Base-by-base conservation (phyloP, 2,113 vertebrate species). In the Phoxinus phoxinus region DNA sequence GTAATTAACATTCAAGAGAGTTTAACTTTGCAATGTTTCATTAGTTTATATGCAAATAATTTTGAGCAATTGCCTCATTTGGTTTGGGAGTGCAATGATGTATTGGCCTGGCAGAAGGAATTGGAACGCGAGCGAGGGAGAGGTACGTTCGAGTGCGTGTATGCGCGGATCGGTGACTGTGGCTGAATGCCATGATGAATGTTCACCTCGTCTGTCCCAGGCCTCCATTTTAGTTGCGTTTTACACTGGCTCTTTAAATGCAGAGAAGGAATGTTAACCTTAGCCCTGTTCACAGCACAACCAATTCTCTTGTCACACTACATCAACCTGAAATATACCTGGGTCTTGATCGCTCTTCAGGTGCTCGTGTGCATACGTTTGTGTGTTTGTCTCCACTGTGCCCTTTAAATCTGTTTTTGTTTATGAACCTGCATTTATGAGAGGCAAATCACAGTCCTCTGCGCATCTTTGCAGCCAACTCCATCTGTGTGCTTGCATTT, bases 41-140 rank as follows among this genome's bases (percentile, higher is more conserved):
- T 97, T 97, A 96, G 96, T 96, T 97, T 97, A 96, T 96, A 97
- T 97, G 96, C 96, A 98, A 98, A 99, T 98, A 96, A 97, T 97
- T 97, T 94, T 96, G 96, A 96, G 94, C 94, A 97, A 98, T 97
- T 97, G 95, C 96, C 96, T 97, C 96, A 97, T 98, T 99, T 98
- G 96, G 96, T 94, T 95, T 90, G 86, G 92, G 93, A 95, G 95
- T 91, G 90, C 90, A 90, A 92, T 98, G 97, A 97, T 97, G 92
- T 94, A 97, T 97, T 94, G 92, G 95, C 93, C 92, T 92, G 61
- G 84, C 86, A 90, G 80, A 79, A 56, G 85, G 83, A 87, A 87
- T 30, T 59, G 30, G 59, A 69, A 58, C 78, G 84, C 19, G 59
- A 63, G 53, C 19, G 78, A 44, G 84, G 35, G 80, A 73, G 81